These are phyloP conservation scores for Dermochelys coriacea DNA, from an alignment of 2,797 vertebrate genomes.

Conservation along the genomic window DNA sequence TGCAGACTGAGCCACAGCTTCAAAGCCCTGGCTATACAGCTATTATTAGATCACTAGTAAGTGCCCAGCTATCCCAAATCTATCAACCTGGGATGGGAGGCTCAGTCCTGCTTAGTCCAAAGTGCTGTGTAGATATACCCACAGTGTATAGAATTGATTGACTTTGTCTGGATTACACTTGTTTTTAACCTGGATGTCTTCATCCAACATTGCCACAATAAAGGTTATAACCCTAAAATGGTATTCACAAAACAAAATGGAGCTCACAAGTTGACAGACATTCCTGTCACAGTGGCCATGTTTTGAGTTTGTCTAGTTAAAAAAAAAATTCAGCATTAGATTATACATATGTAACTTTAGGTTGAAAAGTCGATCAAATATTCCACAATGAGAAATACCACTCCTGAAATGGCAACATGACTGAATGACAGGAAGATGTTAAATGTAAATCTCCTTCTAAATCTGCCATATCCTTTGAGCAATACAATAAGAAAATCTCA, in stretches of 20 bases:
- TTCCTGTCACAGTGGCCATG: background rate
- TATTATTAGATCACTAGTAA: background rate
- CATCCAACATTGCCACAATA: background rate
- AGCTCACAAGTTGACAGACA: background rate
- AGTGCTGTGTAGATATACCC: background rate
- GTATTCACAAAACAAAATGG: background rate
- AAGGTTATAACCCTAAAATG: background rate
- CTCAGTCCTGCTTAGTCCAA: background rate
- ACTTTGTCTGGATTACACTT: background rate
- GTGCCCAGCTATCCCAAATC: background rate
- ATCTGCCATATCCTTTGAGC: slow-evolving; percentile 2
- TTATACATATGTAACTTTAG: background rate
- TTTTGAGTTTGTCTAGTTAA: slow-evolving; percentile 18
- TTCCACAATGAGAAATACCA: slow-evolving; percentile 41
- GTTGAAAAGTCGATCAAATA: slow-evolving; percentile 66
- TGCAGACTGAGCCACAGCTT: background rate
- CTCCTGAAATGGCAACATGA: slow-evolving; percentile 34
- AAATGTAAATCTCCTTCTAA: slow-evolving; percentile 49
- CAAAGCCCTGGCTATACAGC: background rate
- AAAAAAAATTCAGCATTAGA: slow-evolving; percentile 31
- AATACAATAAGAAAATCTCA: slow-evolving; percentile 48
- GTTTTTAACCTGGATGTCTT: background rate
- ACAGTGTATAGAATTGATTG: background rate
- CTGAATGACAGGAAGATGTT: slow-evolving; percentile 54
- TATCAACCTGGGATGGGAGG: background rate